Evolutionary conservation across 2,113 vertebrate species (phyloP).

Genomic region (Pedetes capensis): DNA sequence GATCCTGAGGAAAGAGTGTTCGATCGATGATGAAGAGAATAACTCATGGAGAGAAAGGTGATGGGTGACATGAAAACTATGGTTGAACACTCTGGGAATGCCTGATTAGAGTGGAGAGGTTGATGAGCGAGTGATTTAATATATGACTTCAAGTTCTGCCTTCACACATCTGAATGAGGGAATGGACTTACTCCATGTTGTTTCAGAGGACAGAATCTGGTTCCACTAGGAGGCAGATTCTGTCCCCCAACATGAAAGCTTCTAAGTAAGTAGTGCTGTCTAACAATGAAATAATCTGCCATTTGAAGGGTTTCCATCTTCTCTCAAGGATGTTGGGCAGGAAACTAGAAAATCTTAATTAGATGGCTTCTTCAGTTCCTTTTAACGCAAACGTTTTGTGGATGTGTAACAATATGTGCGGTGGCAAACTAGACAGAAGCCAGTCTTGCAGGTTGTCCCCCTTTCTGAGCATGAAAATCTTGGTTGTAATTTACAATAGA

Average conservation of each 20-base stretch:
- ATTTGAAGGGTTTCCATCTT: background rate
- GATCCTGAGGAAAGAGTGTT: background rate
- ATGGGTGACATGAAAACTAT: background rate
- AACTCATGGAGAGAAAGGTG: background rate
- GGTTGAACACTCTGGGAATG: background rate
- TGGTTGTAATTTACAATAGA: background rate
- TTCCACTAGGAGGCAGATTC: background rate
- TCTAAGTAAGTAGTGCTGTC: background rate
- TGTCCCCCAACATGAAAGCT: background rate
- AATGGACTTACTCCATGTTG: background rate
- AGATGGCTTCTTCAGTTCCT: background rate
- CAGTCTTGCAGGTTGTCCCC: background rate
- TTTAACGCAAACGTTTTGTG: background rate
- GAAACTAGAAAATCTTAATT: background rate
- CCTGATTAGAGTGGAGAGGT: background rate
- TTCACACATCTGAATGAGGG: background rate
- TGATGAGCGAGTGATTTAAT: background rate
- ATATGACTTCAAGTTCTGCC: background rate
- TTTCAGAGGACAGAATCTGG: background rate
- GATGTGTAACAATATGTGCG: background rate
- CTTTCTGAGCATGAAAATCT: background rate
- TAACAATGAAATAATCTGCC: background rate
- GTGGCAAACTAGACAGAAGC: background rate
- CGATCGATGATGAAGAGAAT: background rate
- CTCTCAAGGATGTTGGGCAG: background rate